These are phyloP conservation scores for Pleuronectes platessa DNA, from an alignment of 2,113 vertebrate species.

Conservation along the genomic window DNA sequence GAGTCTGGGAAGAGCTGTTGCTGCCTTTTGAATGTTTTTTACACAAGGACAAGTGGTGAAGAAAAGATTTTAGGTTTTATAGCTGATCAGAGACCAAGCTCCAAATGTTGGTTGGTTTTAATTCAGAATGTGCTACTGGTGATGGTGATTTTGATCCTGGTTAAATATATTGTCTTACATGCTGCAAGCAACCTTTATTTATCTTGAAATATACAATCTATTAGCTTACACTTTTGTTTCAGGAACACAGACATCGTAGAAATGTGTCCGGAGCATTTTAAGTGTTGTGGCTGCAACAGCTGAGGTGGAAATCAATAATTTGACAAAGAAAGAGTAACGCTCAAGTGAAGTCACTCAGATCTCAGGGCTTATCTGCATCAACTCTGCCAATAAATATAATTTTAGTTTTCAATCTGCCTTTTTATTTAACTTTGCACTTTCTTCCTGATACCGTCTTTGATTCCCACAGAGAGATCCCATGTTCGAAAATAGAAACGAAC, in stretches of 20 bases:
- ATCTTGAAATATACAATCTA: background rate
- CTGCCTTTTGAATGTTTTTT: constrained; percentile 16
- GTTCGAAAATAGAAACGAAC: background rate
- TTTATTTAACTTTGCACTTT: background rate
- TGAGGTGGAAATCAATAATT: constrained; percentile 26
- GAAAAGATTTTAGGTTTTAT: constrained; percentile 19
- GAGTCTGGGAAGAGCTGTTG: constrained; percentile 32
- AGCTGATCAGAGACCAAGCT: constrained; percentile 5
- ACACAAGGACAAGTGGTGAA: constrained; percentile 37
- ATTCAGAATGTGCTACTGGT: constrained; percentile 1
- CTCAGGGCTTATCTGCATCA: constrained; percentile 11
- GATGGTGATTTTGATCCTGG: background rate
- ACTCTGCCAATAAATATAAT: constrained; percentile 1
- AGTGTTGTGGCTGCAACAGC: background rate
- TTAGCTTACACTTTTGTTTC: too few species aligned
- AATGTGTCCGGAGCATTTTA: too few species aligned
- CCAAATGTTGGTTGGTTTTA: background rate
- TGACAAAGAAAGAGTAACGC: constrained; percentile 1
- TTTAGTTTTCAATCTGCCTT: background rate
- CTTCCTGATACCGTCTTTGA: background rate
- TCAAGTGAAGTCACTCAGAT: background rate
- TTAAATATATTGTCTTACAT: background rate
- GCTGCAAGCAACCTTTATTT: background rate
- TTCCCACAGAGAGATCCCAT: constrained; percentile 9
- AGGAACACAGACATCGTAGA: too few species aligned